phyloP scores from a whole-genome alignment of 2,888 invertebrate genomes.

The Arrhopalites spinosus region DNA sequence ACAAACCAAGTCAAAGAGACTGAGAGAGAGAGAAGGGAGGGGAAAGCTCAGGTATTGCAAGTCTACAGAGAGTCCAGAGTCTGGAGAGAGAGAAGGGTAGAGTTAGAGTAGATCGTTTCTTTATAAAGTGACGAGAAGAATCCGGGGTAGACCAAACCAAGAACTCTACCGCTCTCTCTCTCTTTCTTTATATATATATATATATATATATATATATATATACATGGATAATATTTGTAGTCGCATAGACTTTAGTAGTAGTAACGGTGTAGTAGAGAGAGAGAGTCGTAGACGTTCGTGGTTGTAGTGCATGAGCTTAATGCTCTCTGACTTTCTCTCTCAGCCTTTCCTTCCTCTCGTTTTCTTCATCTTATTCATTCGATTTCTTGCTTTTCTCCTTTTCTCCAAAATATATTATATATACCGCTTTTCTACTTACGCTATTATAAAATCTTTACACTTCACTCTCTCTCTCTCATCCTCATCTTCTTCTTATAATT shows the following conservation, averaged over 20 bases:
- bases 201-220: no score
- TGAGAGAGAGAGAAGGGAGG: not conserved
- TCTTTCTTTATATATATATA: slow-evolving; percentile 16
- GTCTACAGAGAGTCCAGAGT: no score
- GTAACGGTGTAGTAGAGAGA: not conserved
- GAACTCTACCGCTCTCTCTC: not conserved
- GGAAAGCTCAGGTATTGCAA: no score
- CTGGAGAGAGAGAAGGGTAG: not conserved
- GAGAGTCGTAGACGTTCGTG: not conserved
- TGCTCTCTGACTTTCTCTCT: slow-evolving; percentile 22
- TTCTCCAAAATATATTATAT: not conserved
- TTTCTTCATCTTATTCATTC: not conserved
- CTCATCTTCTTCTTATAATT: no score
- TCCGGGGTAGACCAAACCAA: no score
- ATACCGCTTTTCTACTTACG: not conserved
- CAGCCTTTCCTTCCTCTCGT: not conserved
- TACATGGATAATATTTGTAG: slow-evolving; percentile 3
- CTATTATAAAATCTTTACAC: not conserved
- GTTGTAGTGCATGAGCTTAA: slow-evolving; percentile 6
- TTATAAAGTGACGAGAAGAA: slow-evolving; percentile 30
- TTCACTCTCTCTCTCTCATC: no score
- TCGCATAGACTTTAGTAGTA: not conserved
- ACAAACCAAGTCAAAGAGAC: not conserved
- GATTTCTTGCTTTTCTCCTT: not conserved
- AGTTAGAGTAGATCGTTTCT: slow-evolving; percentile 20